Conservation (phyloP, 2,797 vertebrate species). For the Chelon labrosus region DNA sequence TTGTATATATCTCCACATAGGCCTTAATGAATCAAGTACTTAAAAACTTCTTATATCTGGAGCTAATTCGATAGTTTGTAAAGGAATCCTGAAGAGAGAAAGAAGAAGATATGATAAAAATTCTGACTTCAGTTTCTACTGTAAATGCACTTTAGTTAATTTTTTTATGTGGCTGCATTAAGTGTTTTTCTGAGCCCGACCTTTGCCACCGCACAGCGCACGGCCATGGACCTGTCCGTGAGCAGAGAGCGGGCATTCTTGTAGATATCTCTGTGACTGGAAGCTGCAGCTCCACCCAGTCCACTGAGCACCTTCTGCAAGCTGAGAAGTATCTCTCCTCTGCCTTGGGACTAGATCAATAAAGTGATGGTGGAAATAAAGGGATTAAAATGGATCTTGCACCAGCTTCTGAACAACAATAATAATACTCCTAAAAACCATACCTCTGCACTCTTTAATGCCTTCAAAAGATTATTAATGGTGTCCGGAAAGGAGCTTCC, state of each 20-base stretch:
- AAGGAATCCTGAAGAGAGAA: neutral
- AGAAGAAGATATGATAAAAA: neutral
- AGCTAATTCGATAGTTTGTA: no score
- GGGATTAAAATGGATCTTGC: neutral
- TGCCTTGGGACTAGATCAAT: constrained; percentile 91
- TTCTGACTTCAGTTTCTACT: neutral
- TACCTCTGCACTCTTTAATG: constrained; percentile 98
- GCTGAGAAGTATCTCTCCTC: constrained; percentile 97
- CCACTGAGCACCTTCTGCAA: constrained; percentile 96
- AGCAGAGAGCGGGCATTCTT: constrained; percentile 97
- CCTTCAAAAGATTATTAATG: constrained; percentile 97
- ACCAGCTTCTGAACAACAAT: neutral
- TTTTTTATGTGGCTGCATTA: neutral
- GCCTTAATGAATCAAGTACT: no score
- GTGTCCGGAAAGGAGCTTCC: constrained; percentile 99
- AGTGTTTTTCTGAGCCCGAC: constrained; percentile 73
- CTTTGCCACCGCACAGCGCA: constrained; percentile 96
- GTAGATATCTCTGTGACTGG: constrained; percentile 97
- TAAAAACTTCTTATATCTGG: no score
- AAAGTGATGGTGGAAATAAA: constrained; percentile 1
- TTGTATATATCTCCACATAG: no score
- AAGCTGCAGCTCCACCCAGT: constrained; percentile 95
- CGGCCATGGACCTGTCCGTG: constrained; percentile 97
- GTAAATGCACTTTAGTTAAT: neutral
- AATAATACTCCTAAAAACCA: constrained; percentile 8